A percentile compares a stretch with the other conserved stretches of the same genome.
Evolutionary conservation across 2,888 invertebrate species (phyloP).

Genomic region (Stenurella melanura): DNA sequence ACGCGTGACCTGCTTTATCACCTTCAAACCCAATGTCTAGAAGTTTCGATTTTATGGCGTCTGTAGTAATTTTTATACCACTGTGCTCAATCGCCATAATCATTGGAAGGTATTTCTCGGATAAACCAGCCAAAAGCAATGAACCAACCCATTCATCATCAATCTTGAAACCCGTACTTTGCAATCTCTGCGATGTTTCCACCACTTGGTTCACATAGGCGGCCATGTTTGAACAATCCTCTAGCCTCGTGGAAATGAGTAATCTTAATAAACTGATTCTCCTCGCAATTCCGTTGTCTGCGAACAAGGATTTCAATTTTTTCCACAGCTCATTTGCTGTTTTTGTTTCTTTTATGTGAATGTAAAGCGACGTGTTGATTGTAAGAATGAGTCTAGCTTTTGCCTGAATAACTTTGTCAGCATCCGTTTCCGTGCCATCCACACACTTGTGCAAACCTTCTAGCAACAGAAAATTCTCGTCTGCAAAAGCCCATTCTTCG

Average conservation of each 20-base stretch:
- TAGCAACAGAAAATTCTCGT: slow-evolving; percentile 3
- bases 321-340: slow-evolving; percentile 8
- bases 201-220: slow-evolving; percentile 5
- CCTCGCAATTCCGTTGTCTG: slow-evolving; percentile 7
- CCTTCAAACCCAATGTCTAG: neutral
- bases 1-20: neutral
- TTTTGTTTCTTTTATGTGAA: neutral
- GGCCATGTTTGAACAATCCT: slow-evolving; percentile 4
- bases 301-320: neutral
- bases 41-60: no score
- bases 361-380: neutral
- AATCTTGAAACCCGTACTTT: no score
- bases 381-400: slow-evolving; percentile 10
- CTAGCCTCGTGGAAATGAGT: slow-evolving; percentile 20
- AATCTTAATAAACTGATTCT: slow-evolving; percentile 5
- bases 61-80: no score
- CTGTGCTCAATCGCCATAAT: no score
- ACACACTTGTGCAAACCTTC: neutral
- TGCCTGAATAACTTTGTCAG: no score
- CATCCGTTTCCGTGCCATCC: no score
- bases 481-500: slow-evolving; percentile 4
- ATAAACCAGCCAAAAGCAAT: no score
- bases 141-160: no score
- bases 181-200: no score
- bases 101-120: no score